Evolutionary conservation across 2,888 invertebrate species (phyloP).

Genomic region (Aporophyla nigra): DNA sequence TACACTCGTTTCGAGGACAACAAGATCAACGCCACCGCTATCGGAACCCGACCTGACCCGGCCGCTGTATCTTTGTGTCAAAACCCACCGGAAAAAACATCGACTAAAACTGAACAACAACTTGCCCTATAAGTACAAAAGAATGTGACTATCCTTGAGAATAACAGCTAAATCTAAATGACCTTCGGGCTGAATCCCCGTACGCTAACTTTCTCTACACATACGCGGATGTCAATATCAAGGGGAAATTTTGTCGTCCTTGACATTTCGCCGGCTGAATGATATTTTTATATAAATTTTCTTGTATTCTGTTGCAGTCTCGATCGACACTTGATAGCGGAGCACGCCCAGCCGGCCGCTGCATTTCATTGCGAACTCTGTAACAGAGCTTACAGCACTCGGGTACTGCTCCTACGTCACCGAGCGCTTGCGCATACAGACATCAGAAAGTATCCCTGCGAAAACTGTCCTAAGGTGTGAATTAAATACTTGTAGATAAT

Average conservation of each 20-base stretch:
- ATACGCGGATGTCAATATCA: constrained; percentile 70
- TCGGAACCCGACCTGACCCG: constrained; percentile 37
- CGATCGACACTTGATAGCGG: constrained; percentile 95
- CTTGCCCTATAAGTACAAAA: constrained; percentile 28
- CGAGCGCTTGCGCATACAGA: constrained; percentile 95
- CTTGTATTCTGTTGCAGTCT: constrained; percentile 91
- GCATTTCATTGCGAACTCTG: constrained; percentile 96
- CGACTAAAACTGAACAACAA: constrained; percentile 46
- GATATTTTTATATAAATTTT: constrained; percentile 67
- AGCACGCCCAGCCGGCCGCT: constrained; percentile 94
- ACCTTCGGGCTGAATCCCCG: constrained; percentile 66
- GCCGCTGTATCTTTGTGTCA: constrained; percentile 43
- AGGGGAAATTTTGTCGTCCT: constrained; percentile 70
- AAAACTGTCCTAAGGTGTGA: constrained; percentile 96
- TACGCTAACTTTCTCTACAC: constrained; percentile 70
- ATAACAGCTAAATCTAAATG: constrained; percentile 68
- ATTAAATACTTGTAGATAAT: constrained; percentile 49
- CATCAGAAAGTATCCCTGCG: constrained; percentile 97
- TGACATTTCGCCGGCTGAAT: constrained; percentile 63
- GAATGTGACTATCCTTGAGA: constrained; percentile 65
- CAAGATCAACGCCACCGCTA: constrained; percentile 43
- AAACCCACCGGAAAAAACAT: constrained; percentile 40
- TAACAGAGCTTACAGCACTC: constrained; percentile 95
- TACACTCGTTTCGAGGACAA: constrained; percentile 52
- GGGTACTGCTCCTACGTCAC: constrained; percentile 95